These are phyloP conservation scores for Frankliniella fusca DNA, from an alignment of 2,888 invertebrate species.

Conservation along the genomic window DNA sequence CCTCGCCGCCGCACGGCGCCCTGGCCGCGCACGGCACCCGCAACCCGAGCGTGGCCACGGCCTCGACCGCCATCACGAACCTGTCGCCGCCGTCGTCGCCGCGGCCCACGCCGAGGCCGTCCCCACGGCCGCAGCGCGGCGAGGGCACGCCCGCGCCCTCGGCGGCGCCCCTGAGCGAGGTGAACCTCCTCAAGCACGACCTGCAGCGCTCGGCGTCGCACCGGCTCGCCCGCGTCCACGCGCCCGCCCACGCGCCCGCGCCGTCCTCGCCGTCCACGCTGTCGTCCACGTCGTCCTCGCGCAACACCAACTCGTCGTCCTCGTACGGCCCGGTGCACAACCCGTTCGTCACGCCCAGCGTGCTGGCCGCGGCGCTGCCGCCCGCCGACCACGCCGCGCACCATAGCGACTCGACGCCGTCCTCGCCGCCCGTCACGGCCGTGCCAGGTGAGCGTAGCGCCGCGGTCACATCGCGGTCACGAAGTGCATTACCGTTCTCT, in stretches of 20 bases:
- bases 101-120: constrained; percentile 44
- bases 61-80: neutral
- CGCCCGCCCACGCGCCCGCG: constrained; percentile 35
- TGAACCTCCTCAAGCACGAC: constrained; percentile 15
- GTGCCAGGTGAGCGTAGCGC: neutral
- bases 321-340: constrained; percentile 35
- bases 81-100: constrained; percentile 38
- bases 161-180: constrained; percentile 9
- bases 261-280: constrained; percentile 31
- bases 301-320: constrained; percentile 31
- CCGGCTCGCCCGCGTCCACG: constrained; percentile 8
- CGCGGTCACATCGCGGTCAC: neutral
- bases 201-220: constrained; percentile 28
- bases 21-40: neutral
- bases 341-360: constrained; percentile 38
- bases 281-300: constrained; percentile 28
- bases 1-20: constrained; percentile 28
- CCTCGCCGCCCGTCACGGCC: neutral
- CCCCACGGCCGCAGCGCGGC: neutral
- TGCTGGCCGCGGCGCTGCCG: constrained; percentile 41
- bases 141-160: neutral
- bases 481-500: too few species aligned
- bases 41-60: constrained; percentile 15
- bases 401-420: constrained; percentile 28
- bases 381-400: constrained; percentile 31